Conservation (phyloP, 92 coral and sea anemone genomes). For the Phenganax marumi region DNA sequence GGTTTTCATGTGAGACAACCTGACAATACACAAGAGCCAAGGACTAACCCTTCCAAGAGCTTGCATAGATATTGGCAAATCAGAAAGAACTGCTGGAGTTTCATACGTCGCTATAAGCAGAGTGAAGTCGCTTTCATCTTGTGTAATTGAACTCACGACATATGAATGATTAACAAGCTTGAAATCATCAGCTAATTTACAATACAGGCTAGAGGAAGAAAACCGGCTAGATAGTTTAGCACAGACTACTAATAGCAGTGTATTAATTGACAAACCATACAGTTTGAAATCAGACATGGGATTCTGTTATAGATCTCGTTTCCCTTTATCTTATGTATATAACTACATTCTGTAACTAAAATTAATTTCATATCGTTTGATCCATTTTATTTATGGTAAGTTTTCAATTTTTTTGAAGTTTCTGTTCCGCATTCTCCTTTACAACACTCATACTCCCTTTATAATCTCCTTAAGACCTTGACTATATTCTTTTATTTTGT, state of each 20-base stretch:
- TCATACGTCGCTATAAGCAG: constrained; percentile 50
- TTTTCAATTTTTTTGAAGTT: background rate
- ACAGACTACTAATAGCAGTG: constrained; percentile 6
- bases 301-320: constrained; percentile 5
- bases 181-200: no score
- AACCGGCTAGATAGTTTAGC: constrained; percentile 47
- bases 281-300: constrained; percentile 9
- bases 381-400: background rate
- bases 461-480: background rate
- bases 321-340: background rate
- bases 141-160: constrained; percentile 58
- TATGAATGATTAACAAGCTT: constrained; percentile 50
- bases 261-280: background rate
- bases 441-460: background rate
- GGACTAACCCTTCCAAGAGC: constrained; percentile 49
- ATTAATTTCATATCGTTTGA: constrained; percentile 1
- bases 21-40: constrained; percentile 61
- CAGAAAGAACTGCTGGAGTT: constrained; percentile 43
- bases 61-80: constrained; percentile 51
- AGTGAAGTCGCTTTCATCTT: constrained; percentile 46
- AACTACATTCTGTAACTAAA: background rate
- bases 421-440: background rate
- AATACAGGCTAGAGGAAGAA: no score
- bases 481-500: background rate
- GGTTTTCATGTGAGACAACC: constrained; percentile 51